Base-by-base conservation (phyloP, 2,113 vertebrate species). In the Erythrolamprus reginae region DNA sequence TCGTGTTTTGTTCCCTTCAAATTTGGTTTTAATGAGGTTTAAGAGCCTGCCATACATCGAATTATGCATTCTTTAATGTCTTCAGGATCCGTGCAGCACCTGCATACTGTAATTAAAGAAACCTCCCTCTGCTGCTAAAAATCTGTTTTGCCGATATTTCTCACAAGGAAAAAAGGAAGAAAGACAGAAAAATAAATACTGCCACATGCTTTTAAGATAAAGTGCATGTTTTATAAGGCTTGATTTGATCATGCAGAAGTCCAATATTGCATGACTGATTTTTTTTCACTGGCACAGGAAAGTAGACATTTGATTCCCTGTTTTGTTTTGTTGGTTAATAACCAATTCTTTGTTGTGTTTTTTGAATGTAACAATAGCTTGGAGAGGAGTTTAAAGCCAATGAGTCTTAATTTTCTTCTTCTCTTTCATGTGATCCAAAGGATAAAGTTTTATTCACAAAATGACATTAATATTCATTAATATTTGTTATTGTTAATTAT, bases 221-320 rank as follows among this genome's bases (percentile, higher is more conserved):
- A 89, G 94, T 93, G 94, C 91, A 61, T 83, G 82, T 1, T 19
- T 89, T 95, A 91, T 55, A 92, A 91, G 86, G 50, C 92, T 94
- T 85, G 94, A 94, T 95, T 96, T 95, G 92, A 95, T 95, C 91
- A 53, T 45, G 33, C 94, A 90, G 50, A 88, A 95, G 89, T 88
- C 86, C 86, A 82, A 50, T 45, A 87, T 10, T 89, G 82, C 92
- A 92, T 42, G 77, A 92, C 86, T 91, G 38, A 95, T 58, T 89
- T 92, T 45, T 45, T 45, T 91, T 92, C 94, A 93, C 77, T 93
- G 92, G 92, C 47, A 91, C 58, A 89, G 93, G 89, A 93, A 95
- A 92, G 48, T 91, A 93, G 52, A 45, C 1, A 10, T 92, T 86
- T 92, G 92, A 28, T 90, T 93, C 89, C 90, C 26, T 89, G 65